phyloP scores from a whole-genome alignment of 2,113 vertebrate species.

The Sclerurus mexicanus region DNA sequence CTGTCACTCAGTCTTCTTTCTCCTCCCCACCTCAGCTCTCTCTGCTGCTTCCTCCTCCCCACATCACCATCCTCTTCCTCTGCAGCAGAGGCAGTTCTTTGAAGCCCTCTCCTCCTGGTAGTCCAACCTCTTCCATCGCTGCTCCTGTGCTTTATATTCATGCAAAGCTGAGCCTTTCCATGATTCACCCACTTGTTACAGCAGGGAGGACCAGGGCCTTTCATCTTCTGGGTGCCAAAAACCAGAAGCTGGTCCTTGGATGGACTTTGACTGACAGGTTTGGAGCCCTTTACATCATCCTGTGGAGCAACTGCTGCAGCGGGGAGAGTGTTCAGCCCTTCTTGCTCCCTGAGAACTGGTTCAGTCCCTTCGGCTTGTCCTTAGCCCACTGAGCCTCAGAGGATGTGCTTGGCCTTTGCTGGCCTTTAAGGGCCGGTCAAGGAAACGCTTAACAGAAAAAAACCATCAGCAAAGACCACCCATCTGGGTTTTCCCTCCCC shows the following conservation, averaged over 20 bases:
- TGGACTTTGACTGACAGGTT: rapidly evolving
- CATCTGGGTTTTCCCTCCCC: not conserved
- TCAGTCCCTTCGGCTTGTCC: not conserved
- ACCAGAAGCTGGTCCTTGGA: not conserved
- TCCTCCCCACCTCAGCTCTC: not conserved
- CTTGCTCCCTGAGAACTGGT: rapidly evolving
- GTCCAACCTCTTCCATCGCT: not conserved
- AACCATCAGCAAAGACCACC: not conserved
- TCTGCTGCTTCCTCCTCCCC: not conserved
- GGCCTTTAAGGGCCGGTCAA: not conserved
- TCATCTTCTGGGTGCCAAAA: not conserved
- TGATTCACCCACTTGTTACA: not conserved
- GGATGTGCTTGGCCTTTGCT: not conserved
- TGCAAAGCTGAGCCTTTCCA: not conserved
- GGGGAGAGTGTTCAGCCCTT: not conserved
- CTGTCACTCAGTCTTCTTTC: not conserved
- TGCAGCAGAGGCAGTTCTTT: not conserved
- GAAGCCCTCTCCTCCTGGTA: not conserved
- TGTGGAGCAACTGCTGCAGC: not conserved
- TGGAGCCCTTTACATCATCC: not conserved
- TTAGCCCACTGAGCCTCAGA: not conserved
- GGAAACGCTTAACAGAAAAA: not conserved
- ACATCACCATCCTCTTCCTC: not conserved
- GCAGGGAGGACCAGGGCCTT: not conserved
- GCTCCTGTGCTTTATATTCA: not conserved